Evolutionary conservation across 92 coral and sea anemone genomes (phyloP), one percentile per base, ranked within the genome.

Genomic region (Phenganax stokvisi): DNA sequence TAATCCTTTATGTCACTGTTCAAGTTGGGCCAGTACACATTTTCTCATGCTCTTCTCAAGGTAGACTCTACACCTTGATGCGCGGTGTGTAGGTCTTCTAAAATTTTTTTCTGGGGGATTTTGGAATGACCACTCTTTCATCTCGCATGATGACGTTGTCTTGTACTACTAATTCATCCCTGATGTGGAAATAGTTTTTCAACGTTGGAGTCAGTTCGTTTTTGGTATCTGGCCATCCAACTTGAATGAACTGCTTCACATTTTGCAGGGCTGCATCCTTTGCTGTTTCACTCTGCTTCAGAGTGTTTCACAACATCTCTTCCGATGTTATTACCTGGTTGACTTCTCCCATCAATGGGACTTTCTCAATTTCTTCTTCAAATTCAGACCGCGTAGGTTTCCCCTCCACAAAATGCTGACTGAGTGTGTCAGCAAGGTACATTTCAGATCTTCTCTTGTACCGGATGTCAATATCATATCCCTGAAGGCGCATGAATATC

Each of bases 361-460:
- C 55, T 9, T 3, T 61, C 56, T 85, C 82, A 10, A 73, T 55
- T 10, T 53, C 82, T 28, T 54, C 83, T 57, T 74, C 76, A 53
- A 69, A 57, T 16, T 11, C 58, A 5, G 74, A 68, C 52, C 29
- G 15, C 47, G 1, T 37, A 37, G 47, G 47, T 37, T 71, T 52
- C 3, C 70, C 81, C 3, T 59, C 1, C 15, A 13, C 65, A 55
- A 69, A 85, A 54, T 79, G 72, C 51, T 80, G 27, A 57, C 80
- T 85, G 0, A 71, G 55, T 8, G 80, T 68, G 72, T 80, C 84
- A 8, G 87, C 80, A 7, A 85, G 71, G 47, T 80, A 27, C 80
- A 79, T 56, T n/a, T 70, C 61, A 6, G n/a, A 25, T 20, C 88
- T 76, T 60, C 27, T 80, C 75, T 56, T 60, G 64, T 80, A 62